Percentiles rank a stretch among this genome's conserved stretches.
Conservation (phyloP, 2,113 vertebrate species). For the Chaetodon trifascialis region DNA sequence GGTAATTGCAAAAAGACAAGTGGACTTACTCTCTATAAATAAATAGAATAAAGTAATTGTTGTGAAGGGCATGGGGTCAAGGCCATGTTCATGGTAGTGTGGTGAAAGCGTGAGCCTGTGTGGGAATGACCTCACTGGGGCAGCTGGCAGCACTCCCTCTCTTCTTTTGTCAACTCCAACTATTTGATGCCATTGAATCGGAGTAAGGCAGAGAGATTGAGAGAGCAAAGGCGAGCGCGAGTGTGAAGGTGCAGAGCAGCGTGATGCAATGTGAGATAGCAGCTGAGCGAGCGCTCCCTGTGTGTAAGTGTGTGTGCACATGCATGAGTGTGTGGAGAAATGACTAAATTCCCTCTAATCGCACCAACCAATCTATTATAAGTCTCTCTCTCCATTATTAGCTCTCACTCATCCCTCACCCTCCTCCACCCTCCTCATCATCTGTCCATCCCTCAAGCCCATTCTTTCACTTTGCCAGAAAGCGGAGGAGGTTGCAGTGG, state of each 20-base stretch:
- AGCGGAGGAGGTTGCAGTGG: not conserved
- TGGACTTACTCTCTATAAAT: constrained; percentile 69
- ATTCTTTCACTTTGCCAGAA: constrained; percentile 47
- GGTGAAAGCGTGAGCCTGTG: constrained; percentile 50
- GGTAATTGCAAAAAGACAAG: constrained; percentile 54
- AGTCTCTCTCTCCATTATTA: constrained; percentile 50
- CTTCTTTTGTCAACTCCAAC: constrained; percentile 75
- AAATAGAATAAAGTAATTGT: constrained; percentile 66
- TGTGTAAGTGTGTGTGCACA: constrained; percentile 15
- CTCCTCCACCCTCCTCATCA: constrained; percentile 43
- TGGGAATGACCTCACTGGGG: constrained; percentile 71
- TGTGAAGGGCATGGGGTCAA: constrained; percentile 58
- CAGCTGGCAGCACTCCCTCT: constrained; percentile 79
- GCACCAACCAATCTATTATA: constrained; percentile 54
- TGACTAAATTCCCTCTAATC: constrained; percentile 61
- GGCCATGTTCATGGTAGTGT: constrained; percentile 66
- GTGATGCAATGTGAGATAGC: constrained; percentile 84
- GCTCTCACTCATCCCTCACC: constrained; percentile 49
- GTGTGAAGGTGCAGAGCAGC: constrained; percentile 82
- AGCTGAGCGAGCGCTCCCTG: constrained; percentile 67
- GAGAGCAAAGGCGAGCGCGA: constrained; percentile 65
- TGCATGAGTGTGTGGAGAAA: constrained; percentile 53
- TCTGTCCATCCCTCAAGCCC: constrained; percentile 40
- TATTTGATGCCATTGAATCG: constrained; percentile 81
- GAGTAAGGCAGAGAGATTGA: constrained; percentile 64